Base-by-base conservation (phyloP, 2,888 invertebrate species). In the Diaperis boleti region DNA sequence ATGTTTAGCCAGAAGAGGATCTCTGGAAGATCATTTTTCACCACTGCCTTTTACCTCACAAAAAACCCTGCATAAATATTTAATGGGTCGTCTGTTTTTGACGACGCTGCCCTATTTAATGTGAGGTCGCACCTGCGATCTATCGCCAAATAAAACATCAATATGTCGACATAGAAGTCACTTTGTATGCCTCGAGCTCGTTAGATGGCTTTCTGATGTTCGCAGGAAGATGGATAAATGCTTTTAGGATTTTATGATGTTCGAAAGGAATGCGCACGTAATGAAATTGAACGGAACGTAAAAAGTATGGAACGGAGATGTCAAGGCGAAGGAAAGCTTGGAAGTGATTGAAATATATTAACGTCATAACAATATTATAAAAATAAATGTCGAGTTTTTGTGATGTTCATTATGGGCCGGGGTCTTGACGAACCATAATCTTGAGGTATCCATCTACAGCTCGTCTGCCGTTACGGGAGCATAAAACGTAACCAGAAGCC, bases 91-190 rank as follows among this genome's bases (percentile, higher is more conserved):
- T 47, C 29, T 47, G 47, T 47, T 47, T 47, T 31, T 31, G 47
- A 29, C 29, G 39, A 39, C 14, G 14, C 1, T 14, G 8, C 8
- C 13, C 15, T 39, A 15, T 17, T 39, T 39, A 7, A 15, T 42
- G 41, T 10, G n/a, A 18, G 47, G 17, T 29, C 33, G 33, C 49
- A 49, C 33, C 49, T 49, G 49, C 49, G 49, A 49, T 49, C 33
- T 49, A 49, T 49, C 33, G 49, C 33, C 22, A 37, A 37, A 52
- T 52, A 37, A 52, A 52, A 52, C 39, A 37, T 52, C 52, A 52
- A 52, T 52, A 52, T 50, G 50, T 22, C 22, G 35, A 39, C 52
- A 52, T 35, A 52, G 52, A 37, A 52, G 37, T 52, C 37, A 26
- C 37, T 52, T 52, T 37, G 22, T 37, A 37, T 39, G 37, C 17